phyloP scores from a whole-genome alignment of 2,113 vertebrate species.

The Dasypus novemcinctus region DNA sequence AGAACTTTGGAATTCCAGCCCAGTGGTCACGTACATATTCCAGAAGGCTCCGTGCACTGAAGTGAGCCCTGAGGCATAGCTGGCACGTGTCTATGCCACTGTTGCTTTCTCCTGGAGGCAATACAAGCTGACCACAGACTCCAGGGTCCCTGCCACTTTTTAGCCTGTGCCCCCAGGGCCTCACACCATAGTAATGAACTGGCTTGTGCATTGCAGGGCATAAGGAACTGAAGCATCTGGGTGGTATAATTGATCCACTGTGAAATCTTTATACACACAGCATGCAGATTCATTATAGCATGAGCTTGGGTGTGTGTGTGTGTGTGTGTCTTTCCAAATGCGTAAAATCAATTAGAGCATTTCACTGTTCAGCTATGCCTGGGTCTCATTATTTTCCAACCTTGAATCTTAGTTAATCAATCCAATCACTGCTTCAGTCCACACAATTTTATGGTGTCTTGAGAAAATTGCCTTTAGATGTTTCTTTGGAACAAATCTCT shows the following conservation, averaged over 20 bases:
- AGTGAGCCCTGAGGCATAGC: not conserved
- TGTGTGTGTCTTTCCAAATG: constrained; percentile 16
- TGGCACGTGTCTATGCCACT: not conserved
- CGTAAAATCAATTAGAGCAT: constrained; percentile 70
- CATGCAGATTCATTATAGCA: constrained; percentile 50
- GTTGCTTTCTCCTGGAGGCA: not conserved
- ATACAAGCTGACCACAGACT: not conserved
- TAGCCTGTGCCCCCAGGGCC: not conserved
- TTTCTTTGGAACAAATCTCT: constrained; percentile 38
- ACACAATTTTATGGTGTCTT: constrained; percentile 54
- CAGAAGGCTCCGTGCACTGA: not conserved
- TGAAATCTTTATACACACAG: constrained; percentile 64
- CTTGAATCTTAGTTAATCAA: constrained; percentile 52
- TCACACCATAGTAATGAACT: not conserved
- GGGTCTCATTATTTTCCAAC: constrained; percentile 62
- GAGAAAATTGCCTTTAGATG: constrained; percentile 48
- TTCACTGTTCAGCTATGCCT: constrained; percentile 64
- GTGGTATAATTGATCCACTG: constrained; percentile 58
- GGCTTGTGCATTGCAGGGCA: not conserved
- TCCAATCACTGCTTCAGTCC: constrained; percentile 56
- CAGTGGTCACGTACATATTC: constrained; percentile 42
- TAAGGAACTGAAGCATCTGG: constrained; percentile 32
- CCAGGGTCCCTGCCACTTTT: not conserved
- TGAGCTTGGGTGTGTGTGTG: not conserved
- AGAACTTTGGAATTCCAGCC: constrained; percentile 66